These are phyloP conservation scores for Ctenosaura bakeri DNA, from an alignment of 2,797 vertebrate species.

Conservation along the genomic window DNA sequence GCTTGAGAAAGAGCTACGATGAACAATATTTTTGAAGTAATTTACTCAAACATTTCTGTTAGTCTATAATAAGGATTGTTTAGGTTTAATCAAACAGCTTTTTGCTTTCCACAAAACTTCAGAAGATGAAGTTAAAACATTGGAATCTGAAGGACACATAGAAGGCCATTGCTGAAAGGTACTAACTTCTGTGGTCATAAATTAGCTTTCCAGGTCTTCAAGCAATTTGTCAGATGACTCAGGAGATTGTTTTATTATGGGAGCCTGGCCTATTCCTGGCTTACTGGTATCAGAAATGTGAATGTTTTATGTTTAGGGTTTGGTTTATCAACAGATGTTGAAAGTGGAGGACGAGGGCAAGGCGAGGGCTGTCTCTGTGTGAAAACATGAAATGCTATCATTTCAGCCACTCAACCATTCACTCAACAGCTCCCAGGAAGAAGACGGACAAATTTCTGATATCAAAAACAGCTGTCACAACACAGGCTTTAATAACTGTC, in stretches of 20 bases:
- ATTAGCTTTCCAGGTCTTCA: conserved; percentile 58
- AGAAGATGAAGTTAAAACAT: conserved; percentile 29
- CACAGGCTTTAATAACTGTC: conserved; percentile 81
- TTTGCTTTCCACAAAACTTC: conserved; percentile 17
- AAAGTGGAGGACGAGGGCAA: conserved; percentile 20
- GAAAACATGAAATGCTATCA: conserved; percentile 46
- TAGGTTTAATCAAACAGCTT: conserved; percentile 19
- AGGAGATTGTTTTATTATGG: conserved; percentile 43
- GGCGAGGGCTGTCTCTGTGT: conserved; percentile 2
- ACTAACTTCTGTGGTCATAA: conserved; percentile 60
- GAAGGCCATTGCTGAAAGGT: conserved; percentile 63
- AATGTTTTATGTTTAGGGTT: conserved; percentile 62
- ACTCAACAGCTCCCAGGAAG: conserved; percentile 72
- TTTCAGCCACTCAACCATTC: conserved; percentile 68
- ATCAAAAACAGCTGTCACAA: conserved; percentile 85
- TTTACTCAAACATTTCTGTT: background rate
- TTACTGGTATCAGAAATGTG: conserved; percentile 59
- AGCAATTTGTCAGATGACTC: conserved; percentile 43
- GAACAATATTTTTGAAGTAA: background rate
- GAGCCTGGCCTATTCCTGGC: conserved; percentile 35
- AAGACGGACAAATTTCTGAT: conserved; percentile 87
- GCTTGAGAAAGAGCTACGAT: background rate
- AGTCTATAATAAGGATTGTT: background rate
- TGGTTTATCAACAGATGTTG: conserved; percentile 47
- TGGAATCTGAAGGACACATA: conserved; percentile 48